A percentile compares a stretch with the other conserved stretches of the same genome.
Evolutionary conservation across 2,888 invertebrate genomes (phyloP).

Genomic region (Drosophila neotestacea): DNA sequence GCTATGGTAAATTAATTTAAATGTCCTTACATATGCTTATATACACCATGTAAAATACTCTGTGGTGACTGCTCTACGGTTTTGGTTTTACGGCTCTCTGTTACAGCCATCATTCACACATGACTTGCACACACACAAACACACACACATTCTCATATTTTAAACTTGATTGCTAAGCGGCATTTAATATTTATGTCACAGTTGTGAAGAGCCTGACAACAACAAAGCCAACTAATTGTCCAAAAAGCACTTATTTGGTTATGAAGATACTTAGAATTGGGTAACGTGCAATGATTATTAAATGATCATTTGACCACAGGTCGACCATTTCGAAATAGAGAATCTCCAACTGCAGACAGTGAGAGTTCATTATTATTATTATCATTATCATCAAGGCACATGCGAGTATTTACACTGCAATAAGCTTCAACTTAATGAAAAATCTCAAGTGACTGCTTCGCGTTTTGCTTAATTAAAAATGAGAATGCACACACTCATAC

Average conservation of each 20-base stretch:
- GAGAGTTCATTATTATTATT: slow-evolving; percentile 26
- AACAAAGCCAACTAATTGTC: slow-evolving; percentile 67
- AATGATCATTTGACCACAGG: slow-evolving; percentile 51
- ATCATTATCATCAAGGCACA: slow-evolving; percentile 18
- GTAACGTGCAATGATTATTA: slow-evolving; percentile 50
- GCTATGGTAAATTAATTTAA: slow-evolving; percentile 76
- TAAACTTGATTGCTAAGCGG: slow-evolving; percentile 37
- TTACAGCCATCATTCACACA: slow-evolving; percentile 29
- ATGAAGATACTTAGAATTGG: slow-evolving; percentile 13
- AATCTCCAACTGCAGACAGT: slow-evolving; percentile 2
- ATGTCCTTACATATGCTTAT: slow-evolving; percentile 57
- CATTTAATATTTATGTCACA: slow-evolving; percentile 69
- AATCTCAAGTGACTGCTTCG: slow-evolving; percentile 70
- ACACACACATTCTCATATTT: slow-evolving; percentile 10
- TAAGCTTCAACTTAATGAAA: slow-evolving; percentile 65
- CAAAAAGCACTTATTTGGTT: slow-evolving; percentile 40
- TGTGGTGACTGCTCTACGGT: slow-evolving; percentile 39
- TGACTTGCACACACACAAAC: slow-evolving; percentile 11
- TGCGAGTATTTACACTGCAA: slow-evolving; percentile 44
- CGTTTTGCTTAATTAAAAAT: slow-evolving; percentile 78
- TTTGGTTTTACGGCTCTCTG: slow-evolving; percentile 25
- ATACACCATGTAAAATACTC: slow-evolving; percentile 37
- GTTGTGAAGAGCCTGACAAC: slow-evolving; percentile 49
- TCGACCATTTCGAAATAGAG: slow-evolving; percentile 30
- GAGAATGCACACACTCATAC: slow-evolving; percentile 59